Evolutionary conservation across 1,140 invertebrate species (phyloP).

Genomic region (Acromyrmex heyeri): DNA sequence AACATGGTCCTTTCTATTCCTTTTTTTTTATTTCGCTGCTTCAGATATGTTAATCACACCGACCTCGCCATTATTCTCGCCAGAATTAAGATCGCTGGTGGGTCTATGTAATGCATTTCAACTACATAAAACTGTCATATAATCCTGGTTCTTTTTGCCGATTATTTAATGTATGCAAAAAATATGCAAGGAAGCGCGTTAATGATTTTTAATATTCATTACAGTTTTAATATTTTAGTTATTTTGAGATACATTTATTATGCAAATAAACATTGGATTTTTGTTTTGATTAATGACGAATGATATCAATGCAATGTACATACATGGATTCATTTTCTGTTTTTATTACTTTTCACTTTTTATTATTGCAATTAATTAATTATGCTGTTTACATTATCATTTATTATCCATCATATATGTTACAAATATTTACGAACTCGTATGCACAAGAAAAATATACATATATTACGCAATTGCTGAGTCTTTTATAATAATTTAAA

Average conservation of each 20-base stretch:
- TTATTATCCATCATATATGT: not conserved
- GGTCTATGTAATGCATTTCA: slow-evolving; percentile 20
- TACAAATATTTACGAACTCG: not conserved
- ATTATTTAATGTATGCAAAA: slow-evolving; percentile 1
- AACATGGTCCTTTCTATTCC: not conserved
- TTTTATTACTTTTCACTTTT: not conserved
- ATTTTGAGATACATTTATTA: not conserved
- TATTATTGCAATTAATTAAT: not conserved
- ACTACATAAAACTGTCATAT: not conserved
- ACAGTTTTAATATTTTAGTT: not conserved
- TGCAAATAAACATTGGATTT: not conserved
- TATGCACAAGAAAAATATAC: not conserved
- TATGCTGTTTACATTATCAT: not conserved
- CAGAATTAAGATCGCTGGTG: slow-evolving; percentile 27
- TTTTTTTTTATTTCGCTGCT: slow-evolving; percentile 21
- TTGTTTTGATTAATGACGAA: not conserved
- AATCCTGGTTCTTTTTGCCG: not conserved
- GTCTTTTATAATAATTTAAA: not conserved
- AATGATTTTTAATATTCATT: slow-evolving; percentile 1
- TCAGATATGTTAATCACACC: slow-evolving; percentile 58
- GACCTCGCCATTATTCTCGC: slow-evolving; percentile 39
- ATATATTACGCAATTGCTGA: not conserved
- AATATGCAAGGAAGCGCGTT: not conserved
- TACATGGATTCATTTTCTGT: not conserved
- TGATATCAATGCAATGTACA: not conserved